These are phyloP conservation scores for Acrossocheilus fasciatus DNA, from an alignment of 2,797 vertebrate species.

Conservation along the genomic window DNA sequence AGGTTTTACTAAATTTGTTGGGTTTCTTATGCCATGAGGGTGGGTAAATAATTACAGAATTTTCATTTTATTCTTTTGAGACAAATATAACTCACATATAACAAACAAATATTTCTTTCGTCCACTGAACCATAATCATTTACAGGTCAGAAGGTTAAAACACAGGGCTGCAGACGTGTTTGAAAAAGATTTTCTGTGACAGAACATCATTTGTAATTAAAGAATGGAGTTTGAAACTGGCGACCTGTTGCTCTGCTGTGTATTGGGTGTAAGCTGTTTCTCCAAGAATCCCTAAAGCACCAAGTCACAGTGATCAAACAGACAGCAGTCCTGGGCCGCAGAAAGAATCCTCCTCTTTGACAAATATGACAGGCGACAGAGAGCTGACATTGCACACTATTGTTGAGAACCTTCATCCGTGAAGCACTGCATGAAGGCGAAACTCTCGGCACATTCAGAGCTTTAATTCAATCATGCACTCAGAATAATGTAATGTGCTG, in stretches of 20 bases:
- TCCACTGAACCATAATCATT: slow-evolving; percentile 48
- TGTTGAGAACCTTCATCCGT: slow-evolving; percentile 23
- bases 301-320: slow-evolving; percentile 3
- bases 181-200: slow-evolving; percentile 72
- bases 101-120: not conserved
- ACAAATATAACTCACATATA: not conserved
- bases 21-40: not conserved
- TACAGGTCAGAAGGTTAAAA: slow-evolving; percentile 61
- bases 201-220: slow-evolving; percentile 75
- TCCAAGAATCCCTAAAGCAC: slow-evolving; percentile 32
- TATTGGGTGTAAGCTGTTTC: slow-evolving; percentile 49
- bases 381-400: slow-evolving; percentile 24
- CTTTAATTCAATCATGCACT: slow-evolving; percentile 23
- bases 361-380: slow-evolving; percentile 45
- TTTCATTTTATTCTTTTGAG: not conserved
- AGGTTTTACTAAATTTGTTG: not conserved
- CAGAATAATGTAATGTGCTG: slow-evolving; percentile 13
- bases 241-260: slow-evolving; percentile 46
- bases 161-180: slow-evolving; percentile 62
- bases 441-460: slow-evolving; percentile 10
- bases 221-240: slow-evolving; percentile 62
- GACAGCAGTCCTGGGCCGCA: slow-evolving; percentile 34
- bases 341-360: slow-evolving; percentile 45
- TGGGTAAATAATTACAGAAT: too few relatives aligned
- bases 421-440: not conserved